These are phyloP conservation scores for Yoshiicerus persimilis DNA, from an alignment of 1,140 invertebrate species.

Conservation along the genomic window DNA sequence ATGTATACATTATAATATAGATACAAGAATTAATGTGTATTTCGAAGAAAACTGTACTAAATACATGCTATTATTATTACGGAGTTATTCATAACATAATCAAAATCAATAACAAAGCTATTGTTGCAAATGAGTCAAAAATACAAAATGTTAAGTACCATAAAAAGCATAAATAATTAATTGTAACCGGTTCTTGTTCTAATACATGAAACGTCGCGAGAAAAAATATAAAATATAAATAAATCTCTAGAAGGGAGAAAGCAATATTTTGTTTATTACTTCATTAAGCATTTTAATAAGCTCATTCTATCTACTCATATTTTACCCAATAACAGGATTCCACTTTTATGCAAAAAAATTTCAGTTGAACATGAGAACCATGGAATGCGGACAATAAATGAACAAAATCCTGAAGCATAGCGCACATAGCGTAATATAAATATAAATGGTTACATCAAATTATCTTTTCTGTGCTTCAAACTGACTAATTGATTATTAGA, in stretches of 20 bases:
- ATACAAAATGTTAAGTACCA: not conserved
- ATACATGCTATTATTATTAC: constrained; percentile 11
- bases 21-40: not conserved
- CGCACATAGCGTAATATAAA: no score
- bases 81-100: constrained; percentile 6
- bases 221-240: not conserved
- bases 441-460: no score
- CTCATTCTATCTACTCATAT: no score
- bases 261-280: not conserved
- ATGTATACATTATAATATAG: not conserved
- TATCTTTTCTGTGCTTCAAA: no score
- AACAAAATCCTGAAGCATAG: no score
- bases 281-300: not conserved
- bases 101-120: constrained; percentile 1
- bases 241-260: not conserved
- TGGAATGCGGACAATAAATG: no score
- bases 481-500: no score
- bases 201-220: not conserved
- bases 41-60: not conserved
- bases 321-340: no score
- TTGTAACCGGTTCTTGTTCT: not conserved
- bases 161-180: not conserved
- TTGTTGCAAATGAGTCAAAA: not conserved
- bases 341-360: no score
- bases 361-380: no score